A percentile compares a stretch with the other conserved stretches of the same genome.
Conservation (phyloP, 37 sponge, comb jelly and placozoan species). For the Petrosia ficiformis region DNA sequence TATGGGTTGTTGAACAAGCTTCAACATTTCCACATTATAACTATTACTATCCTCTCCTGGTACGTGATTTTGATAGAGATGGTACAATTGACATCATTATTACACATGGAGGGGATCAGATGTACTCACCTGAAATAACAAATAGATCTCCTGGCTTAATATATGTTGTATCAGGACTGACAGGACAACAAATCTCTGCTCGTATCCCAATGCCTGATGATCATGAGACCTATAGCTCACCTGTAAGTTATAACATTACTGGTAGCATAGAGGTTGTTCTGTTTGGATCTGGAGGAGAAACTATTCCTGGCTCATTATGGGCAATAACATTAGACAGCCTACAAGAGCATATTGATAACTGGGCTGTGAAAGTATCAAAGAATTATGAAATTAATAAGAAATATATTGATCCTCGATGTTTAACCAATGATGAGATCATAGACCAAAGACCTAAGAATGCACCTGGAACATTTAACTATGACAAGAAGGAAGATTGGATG, state of each 20-base stretch:
- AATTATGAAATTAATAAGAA: background rate
- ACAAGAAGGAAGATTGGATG: background rate
- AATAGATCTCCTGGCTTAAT: slow-evolving; percentile 45
- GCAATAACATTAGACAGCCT: slow-evolving; percentile 58
- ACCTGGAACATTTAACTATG: background rate
- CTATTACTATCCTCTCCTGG: slow-evolving; percentile 62
- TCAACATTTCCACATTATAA: slow-evolving; percentile 34
- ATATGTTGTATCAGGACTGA: slow-evolving; percentile 64
- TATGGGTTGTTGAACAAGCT: slow-evolving; percentile 60
- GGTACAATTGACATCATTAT: slow-evolving; percentile 62
- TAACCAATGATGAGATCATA: background rate
- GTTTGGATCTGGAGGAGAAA: slow-evolving; percentile 88
- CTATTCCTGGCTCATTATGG: slow-evolving; percentile 74
- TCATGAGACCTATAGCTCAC: slow-evolving; percentile 74
- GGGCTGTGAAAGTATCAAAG: background rate
- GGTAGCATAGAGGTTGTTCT: slow-evolving; percentile 52
- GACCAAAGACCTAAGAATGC: background rate
- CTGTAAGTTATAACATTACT: slow-evolving; percentile 36
- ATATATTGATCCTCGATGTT: background rate
- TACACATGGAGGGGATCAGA: slow-evolving; percentile 71
- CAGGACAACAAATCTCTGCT: slow-evolving; percentile 59
- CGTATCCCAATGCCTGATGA: slow-evolving; percentile 66
- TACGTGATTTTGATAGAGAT: slow-evolving; percentile 71
- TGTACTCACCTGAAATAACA: slow-evolving; percentile 11
- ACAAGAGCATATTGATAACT: background rate